phyloP scores from a whole-genome alignment of 2,797 vertebrate species.

The Mycteria americana region DNA sequence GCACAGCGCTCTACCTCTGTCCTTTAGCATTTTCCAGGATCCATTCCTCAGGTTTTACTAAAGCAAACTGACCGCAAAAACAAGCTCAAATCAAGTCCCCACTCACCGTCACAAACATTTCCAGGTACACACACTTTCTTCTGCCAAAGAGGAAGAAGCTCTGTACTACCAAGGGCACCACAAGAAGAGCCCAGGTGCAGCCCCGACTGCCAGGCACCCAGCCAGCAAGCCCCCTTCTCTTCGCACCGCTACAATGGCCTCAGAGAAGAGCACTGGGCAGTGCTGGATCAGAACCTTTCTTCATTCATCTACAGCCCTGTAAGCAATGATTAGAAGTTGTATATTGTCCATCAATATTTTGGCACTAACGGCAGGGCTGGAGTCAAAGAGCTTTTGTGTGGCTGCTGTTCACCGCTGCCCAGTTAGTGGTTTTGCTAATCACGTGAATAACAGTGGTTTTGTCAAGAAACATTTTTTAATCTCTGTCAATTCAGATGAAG shows the following conservation, averaged over 20 bases:
- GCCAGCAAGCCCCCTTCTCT: neutral
- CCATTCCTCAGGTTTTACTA: neutral
- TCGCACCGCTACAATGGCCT: neutral
- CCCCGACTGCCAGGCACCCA: neutral
- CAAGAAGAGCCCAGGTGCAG: neutral
- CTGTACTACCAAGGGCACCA: neutral
- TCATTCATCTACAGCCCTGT: neutral
- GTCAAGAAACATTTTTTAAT: constrained; percentile 38
- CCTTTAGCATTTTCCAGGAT: neutral
- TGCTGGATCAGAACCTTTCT: neutral
- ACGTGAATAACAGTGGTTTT: neutral
- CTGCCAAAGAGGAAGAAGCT: neutral
- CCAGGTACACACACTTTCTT: neutral
- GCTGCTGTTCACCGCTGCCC: constrained; percentile 13
- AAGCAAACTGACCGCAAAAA: neutral
- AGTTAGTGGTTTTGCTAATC: constrained; percentile 42
- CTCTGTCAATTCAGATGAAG: neutral
- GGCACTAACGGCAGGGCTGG: neutral
- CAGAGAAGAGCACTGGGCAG: neutral
- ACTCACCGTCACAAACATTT: neutral
- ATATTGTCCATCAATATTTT: neutral
- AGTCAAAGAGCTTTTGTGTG: constrained; percentile 1
- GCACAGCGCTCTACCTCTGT: neutral
- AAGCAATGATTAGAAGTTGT: neutral
- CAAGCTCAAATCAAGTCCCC: neutral